phyloP scores from a whole-genome alignment of 2,797 vertebrate genomes.

The Clarias pachynema region DNA sequence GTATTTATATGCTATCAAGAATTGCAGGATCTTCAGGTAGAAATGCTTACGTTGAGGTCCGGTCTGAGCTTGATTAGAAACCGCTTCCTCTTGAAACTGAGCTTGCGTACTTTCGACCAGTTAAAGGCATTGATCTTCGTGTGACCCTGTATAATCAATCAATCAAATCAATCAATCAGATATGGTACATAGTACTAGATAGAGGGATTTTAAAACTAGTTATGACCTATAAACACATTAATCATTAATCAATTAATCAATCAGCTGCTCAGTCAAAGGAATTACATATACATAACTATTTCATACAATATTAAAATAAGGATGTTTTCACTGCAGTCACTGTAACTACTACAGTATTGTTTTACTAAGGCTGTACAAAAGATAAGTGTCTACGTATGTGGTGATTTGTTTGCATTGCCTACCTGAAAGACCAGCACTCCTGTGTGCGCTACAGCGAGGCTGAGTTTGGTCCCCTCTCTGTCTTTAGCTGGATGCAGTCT shows the following conservation, averaged over 20 bases:
- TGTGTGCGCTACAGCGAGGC: slow-evolving; percentile 90
- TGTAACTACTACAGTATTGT: not conserved
- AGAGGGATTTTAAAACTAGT: not conserved
- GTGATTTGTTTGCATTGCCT: slow-evolving; percentile 13
- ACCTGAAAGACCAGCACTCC: slow-evolving; percentile 98
- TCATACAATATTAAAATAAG: not conserved
- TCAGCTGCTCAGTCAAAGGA: not conserved
- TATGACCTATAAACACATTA: not conserved
- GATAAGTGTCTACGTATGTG: not conserved
- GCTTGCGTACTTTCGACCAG: slow-evolving; percentile 97
- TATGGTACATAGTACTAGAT: not conserved
- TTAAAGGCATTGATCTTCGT: slow-evolving; percentile 97
- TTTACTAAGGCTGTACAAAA: not conserved
- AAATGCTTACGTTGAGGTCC: slow-evolving; percentile 88
- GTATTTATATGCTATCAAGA: not conserved
- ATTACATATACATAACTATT: not conserved
- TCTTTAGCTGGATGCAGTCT: slow-evolving; percentile 95
- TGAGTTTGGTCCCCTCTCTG: slow-evolving; percentile 90
- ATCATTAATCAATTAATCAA: too few species aligned
- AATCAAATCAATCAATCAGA: not conserved
- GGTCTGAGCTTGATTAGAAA: slow-evolving; percentile 96
- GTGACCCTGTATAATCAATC: slow-evolving; percentile 78
- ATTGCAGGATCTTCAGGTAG: not conserved
- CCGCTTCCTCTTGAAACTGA: slow-evolving; percentile 98
- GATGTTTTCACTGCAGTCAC: not conserved